phyloP scores from a whole-genome alignment of 2,797 vertebrate genomes.

The Sebastes trivittatus region DNA sequence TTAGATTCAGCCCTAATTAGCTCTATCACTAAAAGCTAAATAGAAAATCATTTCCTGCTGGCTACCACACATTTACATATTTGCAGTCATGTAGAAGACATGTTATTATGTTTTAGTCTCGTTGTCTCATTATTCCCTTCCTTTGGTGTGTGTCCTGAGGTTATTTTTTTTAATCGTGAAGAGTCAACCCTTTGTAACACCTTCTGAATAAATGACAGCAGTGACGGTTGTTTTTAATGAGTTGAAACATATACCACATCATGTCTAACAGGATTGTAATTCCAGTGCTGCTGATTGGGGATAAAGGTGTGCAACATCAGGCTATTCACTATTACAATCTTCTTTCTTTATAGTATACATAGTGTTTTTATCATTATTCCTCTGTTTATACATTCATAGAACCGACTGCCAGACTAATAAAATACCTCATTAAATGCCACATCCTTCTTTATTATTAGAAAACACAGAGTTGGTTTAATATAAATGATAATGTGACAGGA shows the following conservation, averaged over 20 bases:
- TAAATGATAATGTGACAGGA: conserved; percentile 10
- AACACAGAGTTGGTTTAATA: neutral
- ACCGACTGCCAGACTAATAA: neutral
- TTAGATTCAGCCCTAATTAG: neutral
- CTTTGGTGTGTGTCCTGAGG: conserved; percentile 1
- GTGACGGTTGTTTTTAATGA: conserved; percentile 25
- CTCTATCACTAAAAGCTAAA: neutral
- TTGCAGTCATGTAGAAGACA: neutral
- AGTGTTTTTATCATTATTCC: neutral
- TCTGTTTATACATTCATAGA: conserved; percentile 11
- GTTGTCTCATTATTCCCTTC: conserved; percentile 10
- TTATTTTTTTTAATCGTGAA: neutral
- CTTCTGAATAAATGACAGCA: conserved; percentile 24
- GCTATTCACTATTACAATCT: neutral
- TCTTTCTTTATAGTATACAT: neutral
- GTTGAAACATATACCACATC: neutral
- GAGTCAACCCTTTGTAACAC: neutral
- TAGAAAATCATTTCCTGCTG: neutral
- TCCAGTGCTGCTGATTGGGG: neutral
- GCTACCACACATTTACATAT: neutral
- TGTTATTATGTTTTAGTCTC: neutral
- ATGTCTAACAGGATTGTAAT: conserved; percentile 4
- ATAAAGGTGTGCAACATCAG: neutral
- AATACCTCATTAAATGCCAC: conserved; percentile 13
- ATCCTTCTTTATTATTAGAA: conserved; percentile 12